Evolutionary conservation across 2,113 vertebrate species (phyloP).

Genomic region (Nesogale talazaci): DNA sequence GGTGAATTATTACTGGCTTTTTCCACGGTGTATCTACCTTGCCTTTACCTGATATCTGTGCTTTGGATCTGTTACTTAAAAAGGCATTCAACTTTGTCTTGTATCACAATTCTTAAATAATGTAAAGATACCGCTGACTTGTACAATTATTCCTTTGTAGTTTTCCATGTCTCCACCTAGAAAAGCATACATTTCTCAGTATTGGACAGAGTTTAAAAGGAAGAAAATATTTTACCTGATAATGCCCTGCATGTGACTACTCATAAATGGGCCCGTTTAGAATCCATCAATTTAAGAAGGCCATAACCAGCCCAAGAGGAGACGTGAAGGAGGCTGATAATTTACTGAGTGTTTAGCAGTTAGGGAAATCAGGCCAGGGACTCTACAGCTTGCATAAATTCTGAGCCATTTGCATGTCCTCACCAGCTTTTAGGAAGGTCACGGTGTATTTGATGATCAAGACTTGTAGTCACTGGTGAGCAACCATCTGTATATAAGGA

Average conservation of each 20-base stretch:
- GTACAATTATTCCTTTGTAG: conserved; percentile 76
- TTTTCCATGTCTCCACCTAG: conserved; percentile 72
- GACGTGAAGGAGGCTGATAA: conserved; percentile 28
- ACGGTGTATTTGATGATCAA: conserved; percentile 22
- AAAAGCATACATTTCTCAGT: conserved; percentile 71
- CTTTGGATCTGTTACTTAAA: conserved; percentile 77
- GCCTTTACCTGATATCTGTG: conserved; percentile 48
- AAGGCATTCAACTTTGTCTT: conserved; percentile 62
- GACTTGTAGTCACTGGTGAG: not conserved
- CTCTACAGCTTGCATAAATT: conserved; percentile 44
- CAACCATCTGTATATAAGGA: conserved; percentile 34
- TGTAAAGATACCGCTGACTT: conserved; percentile 69
- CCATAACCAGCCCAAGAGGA: conserved; percentile 57
- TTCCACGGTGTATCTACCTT: conserved; percentile 13
- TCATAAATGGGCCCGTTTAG: not conserved
- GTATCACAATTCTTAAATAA: conserved; percentile 73
- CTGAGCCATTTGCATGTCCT: conserved; percentile 57
- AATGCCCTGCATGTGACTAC: not conserved
- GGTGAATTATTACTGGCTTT: conserved; percentile 57
- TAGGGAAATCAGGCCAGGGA: conserved; percentile 42
- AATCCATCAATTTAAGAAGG: conserved; percentile 51
- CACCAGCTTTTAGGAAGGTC: conserved; percentile 53
- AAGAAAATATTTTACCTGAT: conserved; percentile 55
- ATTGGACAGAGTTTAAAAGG: conserved; percentile 64
- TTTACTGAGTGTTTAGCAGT: conserved; percentile 72